phyloP scores from a whole-genome alignment of 1,140 invertebrate species.

The Mamestra configurata region DNA sequence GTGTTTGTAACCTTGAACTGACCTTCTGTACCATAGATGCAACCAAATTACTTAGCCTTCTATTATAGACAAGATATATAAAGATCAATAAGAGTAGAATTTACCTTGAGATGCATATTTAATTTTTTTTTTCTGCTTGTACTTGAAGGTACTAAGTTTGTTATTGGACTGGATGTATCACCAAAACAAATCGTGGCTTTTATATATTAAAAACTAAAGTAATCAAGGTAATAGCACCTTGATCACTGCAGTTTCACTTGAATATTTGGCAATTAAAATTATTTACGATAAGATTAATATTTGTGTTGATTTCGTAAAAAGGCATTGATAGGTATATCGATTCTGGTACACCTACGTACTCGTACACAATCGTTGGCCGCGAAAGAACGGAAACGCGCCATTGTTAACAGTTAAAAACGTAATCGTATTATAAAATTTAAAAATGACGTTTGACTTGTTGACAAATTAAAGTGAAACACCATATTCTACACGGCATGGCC shows the following conservation, averaged over 20 bases:
- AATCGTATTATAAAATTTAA: no score
- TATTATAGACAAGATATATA: no score
- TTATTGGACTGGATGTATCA: background rate
- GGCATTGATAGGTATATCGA: background rate
- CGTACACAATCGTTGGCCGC: no score
- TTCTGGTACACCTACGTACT: no score
- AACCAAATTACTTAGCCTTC: no score
- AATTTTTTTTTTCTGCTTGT: background rate
- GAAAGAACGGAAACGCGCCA: no score
- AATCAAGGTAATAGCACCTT: background rate
- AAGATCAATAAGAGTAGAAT: background rate
- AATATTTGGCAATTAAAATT: background rate
- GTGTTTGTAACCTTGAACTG: background rate
- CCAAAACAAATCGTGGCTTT: background rate
- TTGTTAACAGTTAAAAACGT: no score
- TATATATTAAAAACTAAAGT: conserved; percentile 2
- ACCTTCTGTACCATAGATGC: no score
- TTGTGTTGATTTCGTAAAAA: conserved; percentile 1
- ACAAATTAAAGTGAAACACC: no score
- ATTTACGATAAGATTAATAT: conserved; percentile 1
- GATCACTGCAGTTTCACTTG: background rate
- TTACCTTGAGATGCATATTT: background rate
- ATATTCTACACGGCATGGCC: no score
- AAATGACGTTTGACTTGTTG: no score
- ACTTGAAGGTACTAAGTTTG: background rate